Conservation (phyloP, 2,113 vertebrate genomes). For the Cynoglossus semilaevis region DNA sequence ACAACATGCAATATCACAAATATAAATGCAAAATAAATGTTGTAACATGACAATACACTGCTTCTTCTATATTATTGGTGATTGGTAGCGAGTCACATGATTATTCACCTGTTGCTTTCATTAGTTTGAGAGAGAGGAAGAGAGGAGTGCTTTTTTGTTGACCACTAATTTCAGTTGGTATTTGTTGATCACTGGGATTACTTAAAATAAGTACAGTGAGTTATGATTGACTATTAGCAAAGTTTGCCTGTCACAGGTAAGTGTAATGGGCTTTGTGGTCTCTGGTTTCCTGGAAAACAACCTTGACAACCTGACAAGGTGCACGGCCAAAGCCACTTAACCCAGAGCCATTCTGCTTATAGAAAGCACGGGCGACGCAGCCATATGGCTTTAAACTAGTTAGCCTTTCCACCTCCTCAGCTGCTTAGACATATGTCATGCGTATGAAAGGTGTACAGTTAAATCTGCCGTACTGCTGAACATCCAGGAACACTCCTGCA, state of each 20-base stretch:
- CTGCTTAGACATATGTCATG: slow-evolving; percentile 20
- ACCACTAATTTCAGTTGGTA: no score
- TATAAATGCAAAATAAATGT: no score
- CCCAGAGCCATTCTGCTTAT: slow-evolving; percentile 11
- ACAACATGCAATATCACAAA: no score
- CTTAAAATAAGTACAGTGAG: no score
- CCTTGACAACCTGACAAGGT: slow-evolving; percentile 32
- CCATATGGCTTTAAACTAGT: slow-evolving; percentile 53
- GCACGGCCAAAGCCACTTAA: slow-evolving; percentile 43
- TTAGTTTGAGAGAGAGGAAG: no score
- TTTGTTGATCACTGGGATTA: no score
- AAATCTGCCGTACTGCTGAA: background rate
- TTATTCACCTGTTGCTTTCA: no score
- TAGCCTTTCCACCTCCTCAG: slow-evolving; percentile 28
- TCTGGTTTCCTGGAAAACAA: slow-evolving; percentile 38
- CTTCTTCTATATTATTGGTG: no score
- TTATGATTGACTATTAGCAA: background rate
- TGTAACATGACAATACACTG: no score
- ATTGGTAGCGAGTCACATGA: no score
- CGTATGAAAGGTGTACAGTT: background rate
- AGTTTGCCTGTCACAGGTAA: slow-evolving; percentile 9
- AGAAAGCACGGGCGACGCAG: background rate
- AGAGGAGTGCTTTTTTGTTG: no score
- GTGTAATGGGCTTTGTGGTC: slow-evolving; percentile 42
- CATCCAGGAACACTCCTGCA: background rate